Conservation (phyloP, 2,888 invertebrate genomes). For the Lathronympha strigana region DNA sequence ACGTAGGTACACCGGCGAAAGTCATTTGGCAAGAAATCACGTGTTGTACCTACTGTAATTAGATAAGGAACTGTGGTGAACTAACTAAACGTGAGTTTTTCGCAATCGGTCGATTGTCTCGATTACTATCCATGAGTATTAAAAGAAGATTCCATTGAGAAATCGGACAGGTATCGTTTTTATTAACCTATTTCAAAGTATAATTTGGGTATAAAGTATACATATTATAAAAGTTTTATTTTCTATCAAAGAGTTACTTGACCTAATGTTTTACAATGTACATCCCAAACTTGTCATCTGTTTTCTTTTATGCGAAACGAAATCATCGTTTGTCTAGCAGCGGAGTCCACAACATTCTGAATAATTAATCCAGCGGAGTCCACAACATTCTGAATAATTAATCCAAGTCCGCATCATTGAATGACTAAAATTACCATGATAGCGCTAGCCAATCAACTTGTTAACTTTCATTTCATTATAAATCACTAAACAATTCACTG, state of each 20-base stretch:
- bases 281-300: too few species aligned
- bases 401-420: neutral
- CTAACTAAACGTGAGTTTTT: neutral
- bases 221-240: too few species aligned
- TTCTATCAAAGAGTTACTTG: too few species aligned
- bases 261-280: too few species aligned
- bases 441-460: conserved; percentile 1
- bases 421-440: neutral
- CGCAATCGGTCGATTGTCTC: neutral
- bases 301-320: too few species aligned
- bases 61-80: neutral
- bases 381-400: neutral
- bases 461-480: conserved; percentile 7
- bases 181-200: neutral
- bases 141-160: too few species aligned
- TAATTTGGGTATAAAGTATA: too few species aligned
- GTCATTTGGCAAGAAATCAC: conserved; percentile 18
- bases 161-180: neutral
- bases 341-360: too few species aligned
- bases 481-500: conserved; percentile 25
- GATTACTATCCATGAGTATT: too few species aligned
- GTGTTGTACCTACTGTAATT: conserved; percentile 4
- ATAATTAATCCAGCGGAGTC: too few species aligned
- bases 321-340: neutral
- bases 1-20: conserved; percentile 7